These are phyloP conservation scores for Ceraclea dissimilis DNA, from an alignment of 2,888 invertebrate genomes.

Conservation along the genomic window DNA sequence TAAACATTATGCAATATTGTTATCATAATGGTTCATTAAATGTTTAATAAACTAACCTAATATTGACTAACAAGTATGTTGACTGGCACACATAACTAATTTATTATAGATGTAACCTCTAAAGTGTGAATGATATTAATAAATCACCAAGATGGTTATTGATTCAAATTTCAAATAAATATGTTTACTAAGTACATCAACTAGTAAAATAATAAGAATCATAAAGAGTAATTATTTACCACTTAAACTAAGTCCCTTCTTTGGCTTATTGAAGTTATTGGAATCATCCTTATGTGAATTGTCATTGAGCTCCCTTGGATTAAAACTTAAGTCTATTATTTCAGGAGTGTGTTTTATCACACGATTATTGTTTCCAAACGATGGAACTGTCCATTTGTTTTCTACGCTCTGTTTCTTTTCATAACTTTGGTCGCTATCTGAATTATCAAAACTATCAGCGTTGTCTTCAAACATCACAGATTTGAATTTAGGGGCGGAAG, in stretches of 20 bases:
- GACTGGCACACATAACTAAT: too few species aligned
- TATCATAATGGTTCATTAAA: too few species aligned
- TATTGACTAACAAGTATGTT: too few species aligned
- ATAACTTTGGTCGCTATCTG: conserved; percentile 15
- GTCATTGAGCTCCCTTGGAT: conserved; percentile 30
- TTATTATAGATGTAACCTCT: too few species aligned
- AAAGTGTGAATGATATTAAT: conserved; percentile 5
- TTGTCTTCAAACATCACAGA: conserved; percentile 12
- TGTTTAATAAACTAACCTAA: too few species aligned
- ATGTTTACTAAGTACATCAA: too few species aligned
- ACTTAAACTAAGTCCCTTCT: conserved; percentile 43
- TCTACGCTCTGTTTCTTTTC: conserved; percentile 3
- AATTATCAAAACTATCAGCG: conserved; percentile 14
- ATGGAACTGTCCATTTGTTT: conserved; percentile 24
- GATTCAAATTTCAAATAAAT: too few species aligned
- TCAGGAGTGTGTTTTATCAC: conserved; percentile 44
- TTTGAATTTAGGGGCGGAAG: conserved; percentile 17
- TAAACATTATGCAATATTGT: too few species aligned
- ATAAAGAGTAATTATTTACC: conserved; percentile 34
- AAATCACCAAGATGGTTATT: background rate
- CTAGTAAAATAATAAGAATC: too few species aligned
- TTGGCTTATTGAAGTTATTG: conserved; percentile 30
- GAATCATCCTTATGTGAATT: background rate
- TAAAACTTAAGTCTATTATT: conserved; percentile 45
- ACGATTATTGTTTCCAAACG: conserved; percentile 36